Base-by-base conservation (phyloP, 2,113 vertebrate genomes). In the Cisticola juncidis region DNA sequence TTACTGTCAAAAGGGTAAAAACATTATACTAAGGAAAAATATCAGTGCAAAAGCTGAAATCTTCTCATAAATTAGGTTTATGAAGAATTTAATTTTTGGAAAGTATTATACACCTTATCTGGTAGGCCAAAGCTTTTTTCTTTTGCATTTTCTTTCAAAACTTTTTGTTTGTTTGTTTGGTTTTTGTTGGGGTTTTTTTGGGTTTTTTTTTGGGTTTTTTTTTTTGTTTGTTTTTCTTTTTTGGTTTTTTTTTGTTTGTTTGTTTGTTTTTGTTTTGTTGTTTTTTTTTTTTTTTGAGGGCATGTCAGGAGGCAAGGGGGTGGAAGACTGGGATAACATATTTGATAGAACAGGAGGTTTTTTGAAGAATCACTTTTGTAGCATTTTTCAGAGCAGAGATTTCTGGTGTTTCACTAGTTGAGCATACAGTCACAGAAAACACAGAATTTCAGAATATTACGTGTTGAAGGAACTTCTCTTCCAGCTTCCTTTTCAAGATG, bases 271-370 rank as follows among this genome's bases (percentile, higher is more conserved):
- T n/a, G n/a, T 44, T 7, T 3, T 44, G 11, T 40, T 38, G 9
- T 65, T 69, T 80, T 76, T 31, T 68, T 6, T 19, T 19, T 16
- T 70, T 66, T 56, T 33, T 14, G 4, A 5, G 6, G 3, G 2
- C 6, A 5, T 5, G 3, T 17, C 12, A 8, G 5, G 3, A 5
- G 2, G 1, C 26, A 23, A 8, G 6, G 1, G 0, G 2, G 0
- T 11, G 6, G 4, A 14, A 4, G 13, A 6, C 20, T 12, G 62
- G 23, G 2, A 9, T 60, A 73, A 54, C 2, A 42, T 14, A 66
- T 61, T 86, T 70, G 22, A 45, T 12, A 48, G 5, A 35, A 54
- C 2, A 18, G 16, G 0, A 50, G 0, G 1, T 11, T 33, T 73
- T 79, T 42, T 47, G 2, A 62, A 86, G 24, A 53, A 44, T 35